phyloP scores from a whole-genome alignment of 1,140 invertebrate species.

The Scaptomyza montana region DNA sequence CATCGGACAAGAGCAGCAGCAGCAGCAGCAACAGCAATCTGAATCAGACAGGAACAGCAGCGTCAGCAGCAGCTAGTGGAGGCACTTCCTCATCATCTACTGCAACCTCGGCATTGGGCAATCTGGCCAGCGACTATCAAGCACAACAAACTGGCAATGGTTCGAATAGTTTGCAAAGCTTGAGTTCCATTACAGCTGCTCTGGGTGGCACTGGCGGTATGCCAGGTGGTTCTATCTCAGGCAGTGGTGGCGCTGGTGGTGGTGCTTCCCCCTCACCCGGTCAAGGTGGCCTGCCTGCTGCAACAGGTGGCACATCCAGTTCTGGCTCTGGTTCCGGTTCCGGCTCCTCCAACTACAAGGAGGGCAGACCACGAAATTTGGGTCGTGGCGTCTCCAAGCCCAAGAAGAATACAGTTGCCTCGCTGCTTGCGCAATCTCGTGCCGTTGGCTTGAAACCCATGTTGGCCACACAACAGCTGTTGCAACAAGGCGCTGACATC shows the following conservation, averaged over 20 bases:
- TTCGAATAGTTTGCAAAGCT: slow-evolving; percentile 74
- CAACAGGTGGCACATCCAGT: slow-evolving; percentile 30
- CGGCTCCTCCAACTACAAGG: slow-evolving; percentile 85
- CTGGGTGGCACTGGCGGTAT: slow-evolving; percentile 69
- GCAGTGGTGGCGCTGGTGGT: slow-evolving; percentile 47
- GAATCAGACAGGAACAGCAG: slow-evolving; percentile 8
- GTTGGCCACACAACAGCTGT: slow-evolving; percentile 85
- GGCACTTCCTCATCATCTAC: slow-evolving; percentile 18
- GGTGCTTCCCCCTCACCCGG: slow-evolving; percentile 64
- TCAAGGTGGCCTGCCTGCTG: slow-evolving; percentile 11
- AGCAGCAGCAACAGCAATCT: slow-evolving; percentile 8
- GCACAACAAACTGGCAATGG: slow-evolving; percentile 26
- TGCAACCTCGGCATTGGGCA: slow-evolving; percentile 34
- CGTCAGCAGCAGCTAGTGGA: slow-evolving; percentile 10
- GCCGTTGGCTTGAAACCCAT: slow-evolving; percentile 88
- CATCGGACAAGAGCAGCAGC: slow-evolving; percentile 84
- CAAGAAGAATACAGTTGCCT: slow-evolving; percentile 96
- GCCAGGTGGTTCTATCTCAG: slow-evolving; percentile 71
- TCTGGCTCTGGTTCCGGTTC: slow-evolving; percentile 46
- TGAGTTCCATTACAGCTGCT: slow-evolving; percentile 83
- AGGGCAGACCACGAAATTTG: slow-evolving; percentile 91
- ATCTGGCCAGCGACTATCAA: slow-evolving; percentile 57
- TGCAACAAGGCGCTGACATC: slow-evolving; percentile 84
- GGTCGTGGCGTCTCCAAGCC: slow-evolving; percentile 93
- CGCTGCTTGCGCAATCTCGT: slow-evolving; percentile 91